A percentile compares a stretch with the other conserved stretches of the same genome.
These are phyloP conservation scores for Drosophila paulistorum DNA, from an alignment of 1,140 invertebrate genomes.

Conservation along the genomic window DNA sequence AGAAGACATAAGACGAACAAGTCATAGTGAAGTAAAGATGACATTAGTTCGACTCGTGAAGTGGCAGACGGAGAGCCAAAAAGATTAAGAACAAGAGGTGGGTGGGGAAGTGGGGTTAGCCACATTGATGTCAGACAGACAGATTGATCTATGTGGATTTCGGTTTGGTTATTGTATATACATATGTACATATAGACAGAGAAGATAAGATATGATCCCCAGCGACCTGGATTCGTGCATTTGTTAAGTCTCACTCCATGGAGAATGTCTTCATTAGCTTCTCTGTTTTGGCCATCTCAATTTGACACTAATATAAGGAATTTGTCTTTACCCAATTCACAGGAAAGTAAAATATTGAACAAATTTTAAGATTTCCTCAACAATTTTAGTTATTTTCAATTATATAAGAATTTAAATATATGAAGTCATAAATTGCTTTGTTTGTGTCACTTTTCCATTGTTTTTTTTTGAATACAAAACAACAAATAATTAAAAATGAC, in stretches of 20 bases:
- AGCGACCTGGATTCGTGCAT: too few relatives aligned
- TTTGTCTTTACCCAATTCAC: too few relatives aligned
- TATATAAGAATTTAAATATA: too few relatives aligned
- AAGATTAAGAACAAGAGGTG: not conserved
- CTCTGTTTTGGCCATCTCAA: too few relatives aligned
- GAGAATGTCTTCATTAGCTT: too few relatives aligned
- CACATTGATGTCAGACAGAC: constrained; percentile 3
- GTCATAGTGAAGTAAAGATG: constrained; percentile 6
- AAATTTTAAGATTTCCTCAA: too few relatives aligned
- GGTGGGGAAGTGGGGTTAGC: not conserved
- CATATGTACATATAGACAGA: not conserved
- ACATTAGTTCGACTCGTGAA: constrained; percentile 2
- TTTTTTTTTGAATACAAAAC: too few relatives aligned
- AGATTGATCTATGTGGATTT: not conserved
- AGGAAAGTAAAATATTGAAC: too few relatives aligned
- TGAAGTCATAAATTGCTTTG: not conserved
- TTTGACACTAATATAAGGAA: too few relatives aligned
- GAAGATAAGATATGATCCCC: not conserved
- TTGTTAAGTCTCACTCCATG: too few relatives aligned
- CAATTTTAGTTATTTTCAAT: too few relatives aligned
- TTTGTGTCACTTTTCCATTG: too few relatives aligned
- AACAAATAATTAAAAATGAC: not conserved
- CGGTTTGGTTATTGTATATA: not conserved
- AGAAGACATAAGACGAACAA: not conserved
- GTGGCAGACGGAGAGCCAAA: not conserved